phyloP scores from a whole-genome alignment of 2,797 vertebrate genomes.

The Neosilurus mollespiculum region DNA sequence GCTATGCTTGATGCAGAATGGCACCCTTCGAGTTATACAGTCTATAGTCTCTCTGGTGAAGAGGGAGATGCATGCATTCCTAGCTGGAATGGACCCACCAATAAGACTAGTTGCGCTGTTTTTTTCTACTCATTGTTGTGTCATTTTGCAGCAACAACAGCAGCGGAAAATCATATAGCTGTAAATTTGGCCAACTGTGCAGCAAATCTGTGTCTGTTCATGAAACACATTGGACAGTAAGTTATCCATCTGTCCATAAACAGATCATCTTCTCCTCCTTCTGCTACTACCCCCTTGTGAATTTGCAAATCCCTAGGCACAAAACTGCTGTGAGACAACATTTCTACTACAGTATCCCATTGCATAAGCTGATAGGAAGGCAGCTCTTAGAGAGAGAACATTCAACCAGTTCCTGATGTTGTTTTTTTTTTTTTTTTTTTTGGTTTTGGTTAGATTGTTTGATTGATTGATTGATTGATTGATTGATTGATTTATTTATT shows the following conservation, averaged over 20 bases:
- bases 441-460: too few species aligned
- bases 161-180: not conserved
- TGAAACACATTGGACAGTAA: not conserved
- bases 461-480: too few species aligned
- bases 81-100: not conserved
- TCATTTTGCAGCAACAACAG: not conserved
- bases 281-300: not conserved
- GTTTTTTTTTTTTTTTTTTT: not conserved
- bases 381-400: not conserved
- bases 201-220: not conserved
- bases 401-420: not conserved
- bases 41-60: too few species aligned
- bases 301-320: not conserved
- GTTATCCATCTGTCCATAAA: not conserved
- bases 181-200: not conserved
- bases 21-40: too few species aligned
- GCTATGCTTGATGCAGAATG: too few species aligned
- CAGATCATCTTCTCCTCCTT: not conserved
- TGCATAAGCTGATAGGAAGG: not conserved
- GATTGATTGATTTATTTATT: too few species aligned
- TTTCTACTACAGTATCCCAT: not conserved
- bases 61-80: too few species aligned
- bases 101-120: too few species aligned
- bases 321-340: not conserved
- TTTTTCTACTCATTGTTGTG: not conserved